Evolutionary conservation across 2,113 vertebrate species (phyloP), one percentile per base, ranked within the genome.

Genomic region (Bufo gargarizans): DNA sequence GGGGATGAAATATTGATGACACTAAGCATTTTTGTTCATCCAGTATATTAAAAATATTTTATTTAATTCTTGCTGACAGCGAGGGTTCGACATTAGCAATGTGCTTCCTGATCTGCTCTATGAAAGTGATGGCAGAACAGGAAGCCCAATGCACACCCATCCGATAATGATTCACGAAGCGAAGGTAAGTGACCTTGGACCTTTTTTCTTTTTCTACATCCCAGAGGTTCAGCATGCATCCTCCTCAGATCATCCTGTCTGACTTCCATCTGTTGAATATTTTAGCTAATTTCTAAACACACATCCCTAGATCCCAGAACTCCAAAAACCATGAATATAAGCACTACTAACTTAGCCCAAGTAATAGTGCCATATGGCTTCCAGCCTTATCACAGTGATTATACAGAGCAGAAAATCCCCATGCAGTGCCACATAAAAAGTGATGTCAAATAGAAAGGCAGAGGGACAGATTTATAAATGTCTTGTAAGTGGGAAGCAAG

Each of bases 171-270:
- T 72, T 65, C 56, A 61, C n/a, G 45, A 83, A 88, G 43, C 65
- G 33, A 84, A 88, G 87, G 87, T 88, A 84, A 67, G 50, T 63
- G 71, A 88, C 87, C 81, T 88, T 65, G 47, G 71, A 83, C 78
- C 81, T 74, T 56, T 84, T 77, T n/a, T 83, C 59, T 84, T 78
- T 77, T 77, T 82, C 56, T 53, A 55, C 59, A 65, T 88, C 81
- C 81, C 80, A 77, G 47, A 72, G 59, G 72, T 67, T 82, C 59
- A 77, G 80, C 45, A 77, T 78, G 81, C 61, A 88, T 88, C 87
- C 81, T 84, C 58, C 65, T 0, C 72, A 88, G 81, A 84, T 63
- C 87, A 84, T 88, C 72, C 87, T 84, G 71, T 49, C 78, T 76
- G 43, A 84, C 59, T 50, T 77, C 69, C 86, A 88, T 88, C 69